phyloP scores from a whole-genome alignment of 2,888 invertebrate species.

The Drosophila neonasuta region DNA sequence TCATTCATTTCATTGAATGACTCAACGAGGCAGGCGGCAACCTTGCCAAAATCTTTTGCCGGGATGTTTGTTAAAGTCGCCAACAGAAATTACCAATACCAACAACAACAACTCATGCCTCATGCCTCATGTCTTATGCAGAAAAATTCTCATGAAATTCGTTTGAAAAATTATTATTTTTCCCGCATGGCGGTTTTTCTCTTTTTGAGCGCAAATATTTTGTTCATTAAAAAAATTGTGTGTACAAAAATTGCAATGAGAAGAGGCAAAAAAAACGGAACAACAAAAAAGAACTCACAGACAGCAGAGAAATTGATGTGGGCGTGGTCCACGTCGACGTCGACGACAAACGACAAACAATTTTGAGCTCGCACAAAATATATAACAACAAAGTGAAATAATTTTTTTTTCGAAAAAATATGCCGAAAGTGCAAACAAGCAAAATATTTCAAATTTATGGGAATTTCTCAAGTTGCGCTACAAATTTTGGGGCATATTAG shows the following conservation, averaged over 20 bases:
- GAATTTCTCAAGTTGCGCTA: conserved; percentile 36
- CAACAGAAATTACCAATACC: neutral
- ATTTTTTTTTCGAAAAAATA: conserved; percentile 37
- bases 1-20: conserved; percentile 56
- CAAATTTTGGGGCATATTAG: conserved; percentile 27
- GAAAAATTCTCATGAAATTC: conserved; percentile 56
- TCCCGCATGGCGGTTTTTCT: conserved; percentile 6
- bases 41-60: conserved; percentile 44
- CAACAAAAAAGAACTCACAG: conserved; percentile 23
- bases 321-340: conserved; percentile 53
- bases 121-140: conserved; percentile 31
- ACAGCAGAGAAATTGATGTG: conserved; percentile 51
- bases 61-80: conserved; percentile 19
- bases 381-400: conserved; percentile 23
- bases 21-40: conserved; percentile 41
- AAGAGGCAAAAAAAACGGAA: neutral
- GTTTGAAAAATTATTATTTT: conserved; percentile 44
- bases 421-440: conserved; percentile 71
- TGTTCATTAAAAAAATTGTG: conserved; percentile 27
- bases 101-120: conserved; percentile 5
- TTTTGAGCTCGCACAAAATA: conserved; percentile 33
- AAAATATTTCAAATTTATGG: conserved; percentile 70
- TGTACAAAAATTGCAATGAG: conserved; percentile 21
- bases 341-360: conserved; percentile 64
- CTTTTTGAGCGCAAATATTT: conserved; percentile 25